phyloP scores from a whole-genome alignment of 2,797 vertebrate species.

The Fundulus diaphanus region DNA sequence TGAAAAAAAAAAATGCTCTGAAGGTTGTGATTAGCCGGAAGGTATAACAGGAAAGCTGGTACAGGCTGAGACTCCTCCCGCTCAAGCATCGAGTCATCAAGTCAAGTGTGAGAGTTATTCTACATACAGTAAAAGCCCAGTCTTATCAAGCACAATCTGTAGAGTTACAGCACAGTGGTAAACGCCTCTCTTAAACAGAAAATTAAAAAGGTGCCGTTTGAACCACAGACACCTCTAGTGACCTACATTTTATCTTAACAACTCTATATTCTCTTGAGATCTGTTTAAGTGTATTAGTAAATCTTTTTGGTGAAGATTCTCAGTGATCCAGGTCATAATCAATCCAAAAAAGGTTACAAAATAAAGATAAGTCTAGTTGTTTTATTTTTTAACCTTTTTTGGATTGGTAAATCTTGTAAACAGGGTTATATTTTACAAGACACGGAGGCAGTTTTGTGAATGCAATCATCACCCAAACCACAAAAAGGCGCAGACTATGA shows the following conservation, averaged over 20 bases:
- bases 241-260: constrained; percentile 3
- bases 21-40: constrained; percentile 9
- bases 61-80: constrained; percentile 6
- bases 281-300: constrained; percentile 5
- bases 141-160: neutral
- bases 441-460: constrained; percentile 1
- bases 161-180: neutral
- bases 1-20: constrained; percentile 8
- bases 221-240: constrained; percentile 11
- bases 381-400: no score
- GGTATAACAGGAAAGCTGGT: constrained; percentile 25
- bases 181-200: constrained; percentile 20
- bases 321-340: no score
- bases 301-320: no score
- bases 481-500: neutral
- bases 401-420: no score
- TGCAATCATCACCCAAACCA: constrained; percentile 9
- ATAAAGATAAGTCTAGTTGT: no score
- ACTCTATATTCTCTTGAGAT: constrained; percentile 5
- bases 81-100: constrained; percentile 19
- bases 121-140: constrained; percentile 6
- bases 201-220: neutral
- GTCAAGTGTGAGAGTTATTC: constrained; percentile 24
- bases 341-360: no score
- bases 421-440: constrained; percentile 4